phyloP scores from a whole-genome alignment of 2,797 vertebrate genomes.

The Propithecus perrieri region DNA sequence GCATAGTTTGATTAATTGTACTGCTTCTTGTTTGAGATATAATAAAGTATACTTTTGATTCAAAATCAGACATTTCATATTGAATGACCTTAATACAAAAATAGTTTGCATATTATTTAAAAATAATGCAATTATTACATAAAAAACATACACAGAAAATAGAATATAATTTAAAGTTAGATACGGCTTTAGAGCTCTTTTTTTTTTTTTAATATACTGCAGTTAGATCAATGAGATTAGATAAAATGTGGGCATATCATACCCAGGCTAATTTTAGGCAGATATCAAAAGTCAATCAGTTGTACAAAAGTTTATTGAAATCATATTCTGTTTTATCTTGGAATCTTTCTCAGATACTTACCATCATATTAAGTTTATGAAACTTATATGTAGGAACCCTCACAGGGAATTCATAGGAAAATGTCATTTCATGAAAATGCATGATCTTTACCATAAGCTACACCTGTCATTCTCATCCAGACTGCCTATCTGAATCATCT shows the following conservation, averaged over 20 bases:
- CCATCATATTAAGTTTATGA: background rate
- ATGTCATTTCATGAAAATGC: background rate
- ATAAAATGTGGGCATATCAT: background rate
- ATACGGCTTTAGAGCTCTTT: background rate
- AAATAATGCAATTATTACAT: background rate
- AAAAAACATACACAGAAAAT: background rate
- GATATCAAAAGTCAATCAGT: background rate
- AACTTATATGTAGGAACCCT: background rate
- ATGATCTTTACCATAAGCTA: background rate
- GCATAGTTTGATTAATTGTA: no score
- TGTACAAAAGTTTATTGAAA: background rate
- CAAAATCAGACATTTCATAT: no score
- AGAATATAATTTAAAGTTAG: background rate
- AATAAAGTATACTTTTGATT: background rate
- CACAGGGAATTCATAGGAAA: background rate
- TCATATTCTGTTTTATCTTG: background rate
- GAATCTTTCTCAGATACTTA: background rate
- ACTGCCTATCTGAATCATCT: background rate
- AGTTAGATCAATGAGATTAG: background rate
- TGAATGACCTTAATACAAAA: background rate
- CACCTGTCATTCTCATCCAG: background rate
- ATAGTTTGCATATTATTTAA: background rate
- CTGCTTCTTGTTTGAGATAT: no score
- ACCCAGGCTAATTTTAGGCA: background rate
- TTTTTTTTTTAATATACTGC: background rate